A percentile compares a stretch with the other conserved stretches of the same genome.
These are phyloP conservation scores for Napeogenes sylphis DNA, from an alignment of 2,888 invertebrate species.

Conservation along the genomic window DNA sequence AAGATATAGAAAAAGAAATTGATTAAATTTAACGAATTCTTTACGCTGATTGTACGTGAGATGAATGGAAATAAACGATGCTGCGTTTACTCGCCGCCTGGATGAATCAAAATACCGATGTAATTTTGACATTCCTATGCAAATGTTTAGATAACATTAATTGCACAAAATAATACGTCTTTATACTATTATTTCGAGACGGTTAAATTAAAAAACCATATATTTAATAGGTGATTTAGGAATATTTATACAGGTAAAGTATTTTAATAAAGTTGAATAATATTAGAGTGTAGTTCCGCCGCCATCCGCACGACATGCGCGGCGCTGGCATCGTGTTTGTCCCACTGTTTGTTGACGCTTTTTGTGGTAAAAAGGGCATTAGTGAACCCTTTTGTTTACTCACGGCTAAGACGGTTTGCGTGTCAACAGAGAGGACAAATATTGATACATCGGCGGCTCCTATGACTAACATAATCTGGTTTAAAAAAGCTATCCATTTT, in stretches of 20 bases:
- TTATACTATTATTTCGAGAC: no score
- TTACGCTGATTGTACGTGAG: constrained; percentile 10
- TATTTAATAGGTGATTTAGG: not conserved
- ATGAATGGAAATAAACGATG: constrained; percentile 10
- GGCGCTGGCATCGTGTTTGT: constrained; percentile 26
- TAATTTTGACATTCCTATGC: constrained; percentile 4
- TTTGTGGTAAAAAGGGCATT: constrained; percentile 76
- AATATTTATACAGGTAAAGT: not conserved
- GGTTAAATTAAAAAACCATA: no score
- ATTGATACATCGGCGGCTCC: constrained; percentile 67
- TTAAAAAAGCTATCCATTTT: constrained; percentile 39
- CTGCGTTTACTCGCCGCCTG: not conserved
- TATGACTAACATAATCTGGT: constrained; percentile 67
- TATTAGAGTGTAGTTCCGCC: not conserved
- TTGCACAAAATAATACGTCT: not conserved
- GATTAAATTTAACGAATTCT: constrained; percentile 22
- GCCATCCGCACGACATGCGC: not conserved
- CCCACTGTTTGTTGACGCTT: constrained; percentile 59
- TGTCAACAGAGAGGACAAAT: constrained; percentile 69
- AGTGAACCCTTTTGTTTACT: constrained; percentile 74
- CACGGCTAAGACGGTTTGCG: constrained; percentile 73
- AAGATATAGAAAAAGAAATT: constrained; percentile 22
- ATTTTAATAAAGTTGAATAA: no score
- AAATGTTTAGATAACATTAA: constrained; percentile 2
- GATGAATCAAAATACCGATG: not conserved